Base-by-base conservation (phyloP, 2,797 vertebrate genomes). In the Periparus ater region DNA sequence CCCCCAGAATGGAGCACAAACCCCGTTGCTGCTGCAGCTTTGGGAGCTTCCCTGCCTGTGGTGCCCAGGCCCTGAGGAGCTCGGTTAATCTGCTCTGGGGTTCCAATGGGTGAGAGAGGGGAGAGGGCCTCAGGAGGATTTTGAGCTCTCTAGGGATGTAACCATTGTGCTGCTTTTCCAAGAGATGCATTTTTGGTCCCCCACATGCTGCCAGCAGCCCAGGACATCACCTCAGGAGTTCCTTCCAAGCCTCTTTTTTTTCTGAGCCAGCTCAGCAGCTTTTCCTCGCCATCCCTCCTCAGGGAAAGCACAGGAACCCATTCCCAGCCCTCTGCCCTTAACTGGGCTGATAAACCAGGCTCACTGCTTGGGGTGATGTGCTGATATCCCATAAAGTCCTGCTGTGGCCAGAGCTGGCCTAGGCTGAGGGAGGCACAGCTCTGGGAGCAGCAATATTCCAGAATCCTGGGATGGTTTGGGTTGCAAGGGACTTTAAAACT, bases 371-470 rank as follows among this genome's bases (percentile, higher is more conserved):
- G 47, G n/a, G 6, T 26, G 54, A 26, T 62, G 63, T 50, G n/a
- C 26, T 85, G 50, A 10, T 21, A 2, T 45, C n/a, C 36, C 5
- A 1, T 21, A 2, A 57, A 50, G 17, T 45, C 47, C 27, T 61
- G 42, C 48, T 32, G 55, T 32, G 47, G 36, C n/a, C 67, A 61
- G 25, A 20, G n/a, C n/a, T 70, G 42, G 13, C 32, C 34, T 57
- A n/a, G 13, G 23, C 74, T 34, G 0, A n/a, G 66, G 34, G 12
- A 26, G 48, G 21, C 71, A 34, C 62, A 55, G 60, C 45, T 67
- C 53, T 17, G 53, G 40, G 38, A 1, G 0, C 6, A 12, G 44
- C 4, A 1, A 7, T 18, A 18, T 8, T 40, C 40, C 54, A 36
- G n/a, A 29, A 5, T 2, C 11, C 19, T 15, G 45, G 44, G 58